Evolutionary conservation across 2,797 vertebrate genomes (phyloP).

Genomic region (Cephalopachus bancanus): DNA sequence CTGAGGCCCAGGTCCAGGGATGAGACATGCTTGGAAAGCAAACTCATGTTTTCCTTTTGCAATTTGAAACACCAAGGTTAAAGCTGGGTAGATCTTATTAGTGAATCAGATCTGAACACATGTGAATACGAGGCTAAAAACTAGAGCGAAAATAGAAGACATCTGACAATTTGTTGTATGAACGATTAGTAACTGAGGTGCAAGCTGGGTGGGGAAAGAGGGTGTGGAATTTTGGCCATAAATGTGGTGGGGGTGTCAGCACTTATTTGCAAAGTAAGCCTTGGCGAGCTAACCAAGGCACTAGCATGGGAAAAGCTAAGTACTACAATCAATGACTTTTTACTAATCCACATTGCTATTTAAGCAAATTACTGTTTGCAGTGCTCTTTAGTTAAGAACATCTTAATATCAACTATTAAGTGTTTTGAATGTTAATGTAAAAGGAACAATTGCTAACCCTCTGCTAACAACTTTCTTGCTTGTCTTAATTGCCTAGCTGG

Average conservation of each 20-base stretch:
- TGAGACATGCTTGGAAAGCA: not conserved
- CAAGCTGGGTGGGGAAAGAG: not conserved
- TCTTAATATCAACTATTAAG: conserved; percentile 57
- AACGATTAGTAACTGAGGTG: not conserved
- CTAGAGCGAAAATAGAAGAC: not conserved
- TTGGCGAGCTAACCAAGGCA: not conserved
- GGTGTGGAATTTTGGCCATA: not conserved
- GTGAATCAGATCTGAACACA: not conserved
- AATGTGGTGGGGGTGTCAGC: not conserved
- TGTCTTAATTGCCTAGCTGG: not conserved
- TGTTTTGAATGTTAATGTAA: conserved; percentile 1
- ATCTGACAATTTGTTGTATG: not conserved
- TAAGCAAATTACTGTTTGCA: conserved; percentile 61
- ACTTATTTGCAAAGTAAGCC: not conserved
- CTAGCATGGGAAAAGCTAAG: not conserved
- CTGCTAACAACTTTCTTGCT: not conserved
- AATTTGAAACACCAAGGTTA: not conserved
- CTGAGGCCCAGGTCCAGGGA: not conserved
- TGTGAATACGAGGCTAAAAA: not conserved
- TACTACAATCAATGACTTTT: conserved; percentile 5
- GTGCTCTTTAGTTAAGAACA: conserved; percentile 59
- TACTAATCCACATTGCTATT: conserved; percentile 14
- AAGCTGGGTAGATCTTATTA: not conserved
- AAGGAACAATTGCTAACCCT: conserved; percentile 9
- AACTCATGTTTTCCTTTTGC: not conserved